Evolutionary conservation across 2,888 invertebrate genomes (phyloP), one percentile per base, ranked within the genome.

Genomic region (Philereme transversata): DNA sequence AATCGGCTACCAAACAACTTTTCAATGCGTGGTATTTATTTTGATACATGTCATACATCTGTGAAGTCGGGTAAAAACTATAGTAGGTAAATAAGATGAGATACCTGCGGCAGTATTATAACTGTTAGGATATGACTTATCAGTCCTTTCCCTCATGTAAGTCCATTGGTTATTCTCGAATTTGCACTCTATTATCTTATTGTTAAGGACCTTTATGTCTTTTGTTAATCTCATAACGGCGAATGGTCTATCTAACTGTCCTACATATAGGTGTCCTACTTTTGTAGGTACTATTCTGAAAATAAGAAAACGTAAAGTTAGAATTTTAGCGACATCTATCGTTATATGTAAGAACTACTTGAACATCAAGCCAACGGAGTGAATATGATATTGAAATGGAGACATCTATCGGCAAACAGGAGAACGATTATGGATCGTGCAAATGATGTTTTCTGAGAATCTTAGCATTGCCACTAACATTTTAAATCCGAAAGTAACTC

Each of bases 171-270:
- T 93, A 68, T 95, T 94, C 65, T 97, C 97, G 75, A 90, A 95
- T 74, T 95, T 96, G 87, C 99, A 99, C 91, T 99, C 99, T 53
- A 99, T 95, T 60, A 99, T 99, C 90, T 99, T 99, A 76, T 96
- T 96, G 88, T 99, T 94, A 52, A 97, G 91, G 43, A 96, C 94
- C 73, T 95, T 95, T 5, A 98, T 79, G 1, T 94, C 94, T 81
- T 96, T 97, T 0, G 95, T 96, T n/a, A 95, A 93, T 83, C 96
- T 96, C 90, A 99, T 97, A 63, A 86, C 79, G 0, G 92, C 93
- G 79, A 97, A 97, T 0, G 96, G 96, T 0, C 76, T 77, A 4
- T 95, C 94, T 5, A 93, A 76, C 7, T 96, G 95, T 0, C 97
- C 97, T 0, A 98, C 98, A 84, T 93, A 98, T 0, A 99, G 92